phyloP scores from a whole-genome alignment of 2,888 invertebrate genomes.

The Zonitis immaculata region DNA sequence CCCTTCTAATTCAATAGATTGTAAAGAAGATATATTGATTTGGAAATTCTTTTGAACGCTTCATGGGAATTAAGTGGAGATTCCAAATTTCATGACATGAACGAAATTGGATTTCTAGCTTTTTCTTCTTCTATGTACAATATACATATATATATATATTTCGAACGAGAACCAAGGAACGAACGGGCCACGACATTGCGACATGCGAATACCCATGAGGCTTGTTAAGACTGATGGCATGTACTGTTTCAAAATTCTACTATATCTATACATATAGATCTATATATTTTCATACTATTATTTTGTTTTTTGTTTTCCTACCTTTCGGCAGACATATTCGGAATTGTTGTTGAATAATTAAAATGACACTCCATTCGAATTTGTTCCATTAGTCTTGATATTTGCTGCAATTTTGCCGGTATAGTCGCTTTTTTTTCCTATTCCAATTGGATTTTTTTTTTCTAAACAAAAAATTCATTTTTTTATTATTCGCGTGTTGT shows the following conservation, averaged over 20 bases:
- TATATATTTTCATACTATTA: too few species aligned
- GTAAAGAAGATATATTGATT: constrained; percentile 2
- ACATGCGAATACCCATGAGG: constrained; percentile 10
- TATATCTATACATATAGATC: too few species aligned
- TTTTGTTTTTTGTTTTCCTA: too few species aligned
- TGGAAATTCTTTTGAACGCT: constrained; percentile 2
- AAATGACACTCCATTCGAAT: constrained; percentile 5
- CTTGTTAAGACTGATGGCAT: constrained; percentile 11
- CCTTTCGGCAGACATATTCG: constrained; percentile 2
- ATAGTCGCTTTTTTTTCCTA: neutral
- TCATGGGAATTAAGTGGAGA: constrained; percentile 2
- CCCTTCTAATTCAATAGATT: neutral
- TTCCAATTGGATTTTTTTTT: too few species aligned
- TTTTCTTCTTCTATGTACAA: neutral
- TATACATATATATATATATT: too few species aligned
- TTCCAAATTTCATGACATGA: constrained; percentile 1
- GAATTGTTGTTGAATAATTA: constrained; percentile 14
- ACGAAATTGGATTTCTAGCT: neutral
- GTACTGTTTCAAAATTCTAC: constrained; percentile 2
- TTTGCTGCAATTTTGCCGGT: too few species aligned
- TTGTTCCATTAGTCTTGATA: too few species aligned
- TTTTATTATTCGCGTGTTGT: constrained; percentile 7
- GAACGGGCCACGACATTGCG: neutral
- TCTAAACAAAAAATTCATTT: too few species aligned
- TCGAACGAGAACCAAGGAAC: neutral